Evolutionary conservation across 2,888 invertebrate genomes (phyloP).

Genomic region (Lasioglossum calceatum): DNA sequence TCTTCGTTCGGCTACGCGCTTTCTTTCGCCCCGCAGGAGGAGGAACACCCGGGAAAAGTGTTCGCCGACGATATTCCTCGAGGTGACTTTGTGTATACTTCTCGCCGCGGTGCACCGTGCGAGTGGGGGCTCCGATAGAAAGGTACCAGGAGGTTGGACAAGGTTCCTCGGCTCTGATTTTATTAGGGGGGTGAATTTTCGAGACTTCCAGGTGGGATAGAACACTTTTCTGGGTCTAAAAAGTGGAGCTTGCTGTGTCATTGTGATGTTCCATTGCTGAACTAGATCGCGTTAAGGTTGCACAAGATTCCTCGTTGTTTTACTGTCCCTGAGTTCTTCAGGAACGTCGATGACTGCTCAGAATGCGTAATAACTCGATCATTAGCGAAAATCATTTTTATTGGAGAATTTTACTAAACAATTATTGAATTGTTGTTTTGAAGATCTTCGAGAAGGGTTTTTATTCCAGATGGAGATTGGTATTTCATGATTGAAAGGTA

Average conservation of each 20-base stretch:
- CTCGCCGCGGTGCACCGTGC: neutral
- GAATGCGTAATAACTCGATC: neutral
- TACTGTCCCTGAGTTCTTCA: neutral
- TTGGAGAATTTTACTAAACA: neutral
- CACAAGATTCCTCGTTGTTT: neutral
- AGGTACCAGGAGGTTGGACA: conserved; percentile 1
- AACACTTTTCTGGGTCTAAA: neutral
- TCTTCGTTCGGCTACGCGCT: conserved; percentile 9
- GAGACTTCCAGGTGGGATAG: neutral
- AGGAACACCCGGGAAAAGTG: conserved; percentile 33
- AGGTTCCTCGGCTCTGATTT: neutral
- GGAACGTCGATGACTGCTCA: neutral
- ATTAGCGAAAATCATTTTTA: neutral
- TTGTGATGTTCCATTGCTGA: neutral
- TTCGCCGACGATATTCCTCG: conserved; percentile 7
- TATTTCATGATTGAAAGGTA: neutral
- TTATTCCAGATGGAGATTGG: no score
- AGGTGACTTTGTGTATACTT: conserved; percentile 3
- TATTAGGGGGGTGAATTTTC: neutral
- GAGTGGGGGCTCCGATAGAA: neutral
- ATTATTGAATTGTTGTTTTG: no score
- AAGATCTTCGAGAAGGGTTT: no score
- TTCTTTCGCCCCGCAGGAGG: conserved; percentile 25
- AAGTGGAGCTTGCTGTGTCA: neutral
- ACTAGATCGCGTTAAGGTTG: neutral